phyloP scores from a whole-genome alignment of 2,113 vertebrate genomes.

The Hemichromis elongatus region DNA sequence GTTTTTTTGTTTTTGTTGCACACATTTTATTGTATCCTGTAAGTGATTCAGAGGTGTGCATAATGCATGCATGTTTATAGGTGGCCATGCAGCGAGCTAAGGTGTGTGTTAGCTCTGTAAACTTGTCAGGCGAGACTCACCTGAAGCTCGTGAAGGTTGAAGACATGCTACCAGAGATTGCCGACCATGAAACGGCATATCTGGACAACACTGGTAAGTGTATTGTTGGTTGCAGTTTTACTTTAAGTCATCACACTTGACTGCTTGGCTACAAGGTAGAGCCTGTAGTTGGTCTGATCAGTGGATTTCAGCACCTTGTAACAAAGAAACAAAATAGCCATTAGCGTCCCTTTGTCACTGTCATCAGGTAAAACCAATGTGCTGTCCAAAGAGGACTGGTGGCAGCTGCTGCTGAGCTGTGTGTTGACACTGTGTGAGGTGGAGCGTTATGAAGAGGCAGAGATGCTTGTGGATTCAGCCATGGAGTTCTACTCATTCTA shows the following conservation, averaged over 20 bases:
- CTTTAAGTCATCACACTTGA: background rate
- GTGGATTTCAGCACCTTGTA: background rate
- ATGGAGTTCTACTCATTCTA: conserved; percentile 97
- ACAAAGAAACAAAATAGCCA: background rate
- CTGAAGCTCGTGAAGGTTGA: conserved; percentile 85
- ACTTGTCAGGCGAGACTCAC: conserved; percentile 80
- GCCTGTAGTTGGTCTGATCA: accelerated
- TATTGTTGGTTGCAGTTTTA: background rate
- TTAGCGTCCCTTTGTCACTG: background rate
- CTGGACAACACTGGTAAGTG: conserved; percentile 86
- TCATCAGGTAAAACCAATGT: conserved; percentile 82
- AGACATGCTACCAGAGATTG: conserved; percentile 80
- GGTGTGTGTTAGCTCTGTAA: conserved; percentile 86
- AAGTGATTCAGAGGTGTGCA: accelerated
- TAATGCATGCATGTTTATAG: conserved; percentile 56
- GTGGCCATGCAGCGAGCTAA: conserved; percentile 95
- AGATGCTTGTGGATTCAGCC: conserved; percentile 91
- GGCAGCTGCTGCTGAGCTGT: conserved; percentile 88
- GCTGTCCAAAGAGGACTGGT: conserved; percentile 94
- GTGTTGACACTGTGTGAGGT: conserved; percentile 84
- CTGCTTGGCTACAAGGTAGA: too few species aligned
- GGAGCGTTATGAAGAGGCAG: conserved; percentile 84
- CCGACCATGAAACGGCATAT: conserved; percentile 89
- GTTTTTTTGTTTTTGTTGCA: background rate
- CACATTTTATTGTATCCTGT: accelerated